phyloP scores from a whole-genome alignment of 2,113 vertebrate species.

The Mustelus asterias region DNA sequence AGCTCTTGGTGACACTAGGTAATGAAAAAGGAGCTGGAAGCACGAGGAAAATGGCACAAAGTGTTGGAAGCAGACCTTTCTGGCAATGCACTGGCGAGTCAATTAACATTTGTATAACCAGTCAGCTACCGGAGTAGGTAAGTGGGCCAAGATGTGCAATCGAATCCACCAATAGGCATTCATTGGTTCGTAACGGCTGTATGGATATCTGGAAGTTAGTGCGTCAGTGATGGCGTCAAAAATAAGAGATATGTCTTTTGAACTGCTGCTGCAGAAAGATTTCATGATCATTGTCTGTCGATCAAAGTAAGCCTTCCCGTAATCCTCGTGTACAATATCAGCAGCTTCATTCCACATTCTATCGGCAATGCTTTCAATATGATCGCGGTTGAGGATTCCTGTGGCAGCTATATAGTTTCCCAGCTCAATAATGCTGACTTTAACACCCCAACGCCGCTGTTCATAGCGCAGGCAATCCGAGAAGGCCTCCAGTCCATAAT shows the following conservation, averaged over 20 bases:
- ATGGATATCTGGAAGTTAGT: conserved; percentile 58
- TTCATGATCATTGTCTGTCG: conserved; percentile 59
- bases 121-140: conserved; percentile 68
- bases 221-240: conserved; percentile 65
- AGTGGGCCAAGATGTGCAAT: conserved; percentile 66
- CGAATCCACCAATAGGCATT: conserved; percentile 73
- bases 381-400: conserved; percentile 58
- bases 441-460: conserved; percentile 76
- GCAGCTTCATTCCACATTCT: conserved; percentile 65
- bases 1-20: not conserved
- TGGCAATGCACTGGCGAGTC: not conserved
- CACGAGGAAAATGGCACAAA: not conserved
- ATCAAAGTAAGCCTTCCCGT: conserved; percentile 62
- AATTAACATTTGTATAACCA: conserved; percentile 59
- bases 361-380: conserved; percentile 53
- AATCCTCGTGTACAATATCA: conserved; percentile 57
- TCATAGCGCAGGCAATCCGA: conserved; percentile 78
- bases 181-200: conserved; percentile 66
- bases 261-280: conserved; percentile 60
- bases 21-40: not conserved
- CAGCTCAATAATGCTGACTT: conserved; percentile 67
- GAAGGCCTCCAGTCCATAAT: conserved; percentile 73
- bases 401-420: conserved; percentile 75
- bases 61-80: not conserved
- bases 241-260: conserved; percentile 56